These are phyloP conservation scores for Heterohyrax brucei DNA, from an alignment of 2,797 vertebrate species.

Conservation along the genomic window DNA sequence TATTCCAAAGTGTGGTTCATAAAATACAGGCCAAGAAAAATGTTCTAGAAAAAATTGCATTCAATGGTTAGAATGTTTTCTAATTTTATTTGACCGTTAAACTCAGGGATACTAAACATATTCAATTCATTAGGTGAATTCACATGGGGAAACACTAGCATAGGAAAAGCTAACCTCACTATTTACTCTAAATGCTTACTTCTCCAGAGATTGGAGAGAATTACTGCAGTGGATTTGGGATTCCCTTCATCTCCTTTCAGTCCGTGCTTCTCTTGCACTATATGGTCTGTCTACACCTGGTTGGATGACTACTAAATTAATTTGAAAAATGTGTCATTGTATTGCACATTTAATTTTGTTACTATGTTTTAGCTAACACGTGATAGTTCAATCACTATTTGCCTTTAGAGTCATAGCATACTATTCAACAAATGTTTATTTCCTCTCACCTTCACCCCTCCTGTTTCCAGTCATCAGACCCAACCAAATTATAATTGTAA, in stretches of 20 bases:
- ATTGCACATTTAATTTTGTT: background rate
- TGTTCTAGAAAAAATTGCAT: background rate
- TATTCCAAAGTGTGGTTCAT: background rate
- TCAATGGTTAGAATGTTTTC: constrained; percentile 1
- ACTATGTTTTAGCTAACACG: background rate
- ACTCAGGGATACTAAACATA: background rate
- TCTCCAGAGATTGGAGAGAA: background rate
- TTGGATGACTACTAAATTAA: background rate
- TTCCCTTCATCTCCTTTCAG: background rate
- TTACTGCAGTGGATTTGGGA: background rate
- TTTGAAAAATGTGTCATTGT: background rate
- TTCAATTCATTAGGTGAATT: constrained; percentile 1
- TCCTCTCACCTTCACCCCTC: background rate
- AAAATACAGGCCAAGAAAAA: constrained; percentile 16
- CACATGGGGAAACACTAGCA: background rate
- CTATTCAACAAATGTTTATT: background rate
- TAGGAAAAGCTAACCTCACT: background rate
- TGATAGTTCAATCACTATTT: background rate
- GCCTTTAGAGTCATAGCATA: background rate
- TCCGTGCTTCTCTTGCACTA: background rate
- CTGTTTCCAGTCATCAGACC: background rate
- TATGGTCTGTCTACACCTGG: background rate
- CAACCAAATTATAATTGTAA: background rate
- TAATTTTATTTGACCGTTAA: background rate
- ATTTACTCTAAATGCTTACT: background rate